Percentiles rank a stretch among this genome's conserved stretches.
Evolutionary conservation across 1,140 invertebrate genomes (phyloP).

Genomic region (Pogonomyrmex californicus): DNA sequence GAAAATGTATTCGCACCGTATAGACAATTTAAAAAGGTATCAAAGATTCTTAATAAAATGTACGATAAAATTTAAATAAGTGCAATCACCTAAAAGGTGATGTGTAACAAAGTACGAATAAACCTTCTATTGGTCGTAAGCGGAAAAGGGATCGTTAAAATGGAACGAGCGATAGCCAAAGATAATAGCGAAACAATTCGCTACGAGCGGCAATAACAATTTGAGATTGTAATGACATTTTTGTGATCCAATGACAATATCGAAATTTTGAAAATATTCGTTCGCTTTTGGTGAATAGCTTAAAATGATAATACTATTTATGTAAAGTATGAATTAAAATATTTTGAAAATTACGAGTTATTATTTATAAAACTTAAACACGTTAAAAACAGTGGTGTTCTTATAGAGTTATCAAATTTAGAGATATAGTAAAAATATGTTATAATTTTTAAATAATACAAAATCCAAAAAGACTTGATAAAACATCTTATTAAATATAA

Average conservation of each 20-base stretch:
- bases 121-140: neutral
- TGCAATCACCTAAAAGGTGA: neutral
- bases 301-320: neutral
- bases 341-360: neutral
- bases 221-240: conserved; percentile 12
- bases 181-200: conserved; percentile 24
- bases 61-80: neutral
- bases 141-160: conserved; percentile 26
- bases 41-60: neutral
- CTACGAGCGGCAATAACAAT: conserved; percentile 25
- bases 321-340: conserved; percentile 19
- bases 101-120: conserved; percentile 6
- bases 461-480: neutral
- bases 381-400: neutral
- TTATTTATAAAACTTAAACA: neutral
- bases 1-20: neutral
- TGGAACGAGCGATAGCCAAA: neutral
- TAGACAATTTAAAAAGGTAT: neutral
- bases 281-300: neutral
- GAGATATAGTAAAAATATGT: neutral
- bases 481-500: neutral
- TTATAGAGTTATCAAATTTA: neutral
- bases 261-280: neutral
- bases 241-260: neutral
- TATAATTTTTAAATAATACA: neutral